A percentile compares a stretch with the other conserved stretches of the same genome.
Conservation (phyloP, 2,797 vertebrate species). For the Chloroceryle amazona region DNA sequence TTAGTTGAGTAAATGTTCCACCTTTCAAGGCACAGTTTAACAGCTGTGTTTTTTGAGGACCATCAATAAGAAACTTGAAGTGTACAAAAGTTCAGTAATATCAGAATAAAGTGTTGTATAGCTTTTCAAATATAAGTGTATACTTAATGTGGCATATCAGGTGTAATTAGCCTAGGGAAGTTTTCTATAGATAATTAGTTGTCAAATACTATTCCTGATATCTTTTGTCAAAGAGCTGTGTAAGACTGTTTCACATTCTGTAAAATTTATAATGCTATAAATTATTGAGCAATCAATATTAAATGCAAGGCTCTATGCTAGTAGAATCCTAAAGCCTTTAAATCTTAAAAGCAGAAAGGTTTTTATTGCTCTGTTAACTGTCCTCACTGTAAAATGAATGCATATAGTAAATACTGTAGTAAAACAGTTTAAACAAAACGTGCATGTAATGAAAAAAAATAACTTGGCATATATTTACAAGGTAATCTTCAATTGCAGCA, state of each 20-base stretch:
- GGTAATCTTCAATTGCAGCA: not conserved
- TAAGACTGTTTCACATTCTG: not conserved
- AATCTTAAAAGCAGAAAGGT: not conserved
- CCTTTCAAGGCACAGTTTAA: not conserved
- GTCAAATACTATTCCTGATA: not conserved
- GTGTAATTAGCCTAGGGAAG: not conserved
- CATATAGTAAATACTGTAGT: not conserved
- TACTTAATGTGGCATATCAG: not conserved
- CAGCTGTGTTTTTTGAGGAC: not conserved
- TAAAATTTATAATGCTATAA: not conserved
- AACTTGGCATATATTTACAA: not conserved
- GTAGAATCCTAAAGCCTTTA: not conserved
- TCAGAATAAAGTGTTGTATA: not conserved
- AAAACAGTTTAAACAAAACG: not conserved
- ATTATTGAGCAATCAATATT: not conserved
- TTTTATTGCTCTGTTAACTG: constrained; percentile 2
- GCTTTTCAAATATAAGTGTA: not conserved
- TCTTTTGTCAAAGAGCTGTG: not conserved
- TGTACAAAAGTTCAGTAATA: not conserved
- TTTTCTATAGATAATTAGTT: not conserved
- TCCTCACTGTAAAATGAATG: not conserved
- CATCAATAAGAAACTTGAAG: not conserved
- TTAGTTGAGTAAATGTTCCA: not conserved
- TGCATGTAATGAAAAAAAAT: not conserved
- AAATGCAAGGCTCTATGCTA: not conserved